Conservation (phyloP, 37 sponge, comb jelly and placozoan genomes). For the Agelas oroides region DNA sequence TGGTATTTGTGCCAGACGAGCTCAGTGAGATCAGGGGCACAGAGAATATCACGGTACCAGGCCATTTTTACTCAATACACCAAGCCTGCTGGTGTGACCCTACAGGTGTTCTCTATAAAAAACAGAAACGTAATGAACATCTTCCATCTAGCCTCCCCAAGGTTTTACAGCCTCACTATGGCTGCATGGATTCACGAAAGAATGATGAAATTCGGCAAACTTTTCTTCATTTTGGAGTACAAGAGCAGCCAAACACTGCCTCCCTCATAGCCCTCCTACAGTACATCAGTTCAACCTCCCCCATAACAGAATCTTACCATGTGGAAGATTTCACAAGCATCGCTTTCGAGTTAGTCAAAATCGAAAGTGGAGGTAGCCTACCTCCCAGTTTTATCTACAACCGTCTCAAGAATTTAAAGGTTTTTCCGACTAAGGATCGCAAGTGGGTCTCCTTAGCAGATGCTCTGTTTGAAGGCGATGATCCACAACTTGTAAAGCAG, state of each 20-base stretch:
- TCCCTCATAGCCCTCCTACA: slow-evolving; percentile 13
- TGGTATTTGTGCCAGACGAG: slow-evolving; percentile 52
- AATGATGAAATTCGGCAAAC: slow-evolving; percentile 10
- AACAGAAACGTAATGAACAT: not conserved
- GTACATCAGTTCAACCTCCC: slow-evolving; percentile 41
- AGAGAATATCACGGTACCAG: slow-evolving; percentile 1
- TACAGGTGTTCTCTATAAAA: slow-evolving; percentile 41
- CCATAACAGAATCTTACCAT: slow-evolving; percentile 4
- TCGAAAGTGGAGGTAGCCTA: not conserved
- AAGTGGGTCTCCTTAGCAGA: slow-evolving; percentile 46
- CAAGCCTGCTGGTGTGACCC: slow-evolving; percentile 54
- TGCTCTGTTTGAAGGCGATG: slow-evolving; percentile 42
- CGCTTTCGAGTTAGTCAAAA: not conserved
- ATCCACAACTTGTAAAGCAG: slow-evolving; percentile 14
- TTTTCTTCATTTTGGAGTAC: slow-evolving; percentile 28
- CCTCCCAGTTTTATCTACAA: not conserved
- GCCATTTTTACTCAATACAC: slow-evolving; percentile 34
- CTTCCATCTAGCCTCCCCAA: slow-evolving; percentile 39
- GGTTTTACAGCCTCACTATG: slow-evolving; percentile 30
- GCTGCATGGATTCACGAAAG: not conserved
- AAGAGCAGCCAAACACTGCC: slow-evolving; percentile 1
- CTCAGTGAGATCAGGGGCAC: not conserved
- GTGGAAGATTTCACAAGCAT: slow-evolving; percentile 42
- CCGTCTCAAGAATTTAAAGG: slow-evolving; percentile 5
- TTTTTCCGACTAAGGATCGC: slow-evolving; percentile 36